phyloP scores from a whole-genome alignment of 2,113 vertebrate genomes.

The Tichodroma muraria region DNA sequence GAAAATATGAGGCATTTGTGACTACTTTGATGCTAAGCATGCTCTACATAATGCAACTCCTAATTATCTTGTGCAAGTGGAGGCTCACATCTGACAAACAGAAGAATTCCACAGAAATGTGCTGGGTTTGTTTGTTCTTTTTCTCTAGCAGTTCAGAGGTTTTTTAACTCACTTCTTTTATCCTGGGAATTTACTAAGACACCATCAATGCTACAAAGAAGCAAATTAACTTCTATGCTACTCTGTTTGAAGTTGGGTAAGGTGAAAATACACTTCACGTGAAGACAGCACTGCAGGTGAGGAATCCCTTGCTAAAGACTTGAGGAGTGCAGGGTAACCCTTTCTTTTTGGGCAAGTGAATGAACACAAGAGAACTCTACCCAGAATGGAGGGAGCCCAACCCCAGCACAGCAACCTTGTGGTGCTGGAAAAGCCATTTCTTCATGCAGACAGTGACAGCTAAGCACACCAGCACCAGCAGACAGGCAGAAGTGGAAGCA shows the following conservation, averaged over 20 bases:
- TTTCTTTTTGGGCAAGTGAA: background rate
- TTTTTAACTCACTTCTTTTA: background rate
- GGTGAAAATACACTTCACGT: background rate
- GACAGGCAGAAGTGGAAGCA: background rate
- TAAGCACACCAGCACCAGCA: background rate
- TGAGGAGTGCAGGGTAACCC: background rate
- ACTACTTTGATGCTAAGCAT: conserved; percentile 30
- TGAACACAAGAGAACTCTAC: background rate
- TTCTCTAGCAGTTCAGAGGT: background rate
- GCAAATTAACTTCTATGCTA: background rate
- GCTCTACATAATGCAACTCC: conserved; percentile 29
- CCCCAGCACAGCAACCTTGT: background rate
- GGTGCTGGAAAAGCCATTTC: background rate
- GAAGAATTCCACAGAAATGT: conserved; percentile 1
- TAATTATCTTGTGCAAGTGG: conserved; percentile 37
- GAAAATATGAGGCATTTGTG: conserved; percentile 28
- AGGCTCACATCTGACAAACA: conserved; percentile 4
- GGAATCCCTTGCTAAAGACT: background rate
- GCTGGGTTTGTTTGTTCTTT: conserved; percentile 12
- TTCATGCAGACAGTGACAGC: background rate
- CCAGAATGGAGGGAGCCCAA: background rate
- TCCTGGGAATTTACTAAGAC: conserved; percentile 28
- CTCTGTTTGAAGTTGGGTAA: background rate
- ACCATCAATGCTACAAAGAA: conserved; percentile 32
- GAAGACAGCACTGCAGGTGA: background rate